Conservation (phyloP, 2,797 vertebrate species). For the Chaetodon trifasciatus region DNA sequence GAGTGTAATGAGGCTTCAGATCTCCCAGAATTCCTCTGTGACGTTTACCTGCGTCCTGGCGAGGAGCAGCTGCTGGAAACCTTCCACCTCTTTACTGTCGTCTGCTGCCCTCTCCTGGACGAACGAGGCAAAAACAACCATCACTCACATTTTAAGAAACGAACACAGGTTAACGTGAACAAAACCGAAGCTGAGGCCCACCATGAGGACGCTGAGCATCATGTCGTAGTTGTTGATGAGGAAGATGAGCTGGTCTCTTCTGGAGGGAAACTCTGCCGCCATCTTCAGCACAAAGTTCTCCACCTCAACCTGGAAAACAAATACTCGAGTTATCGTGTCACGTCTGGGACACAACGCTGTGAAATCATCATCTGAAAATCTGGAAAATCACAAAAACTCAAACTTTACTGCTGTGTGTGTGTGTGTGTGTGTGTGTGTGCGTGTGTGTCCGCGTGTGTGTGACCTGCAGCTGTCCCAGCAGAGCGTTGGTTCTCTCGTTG, state of each 20-base stretch:
- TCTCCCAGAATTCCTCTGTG: slow-evolving; percentile 25
- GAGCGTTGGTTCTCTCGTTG: slow-evolving; percentile 88
- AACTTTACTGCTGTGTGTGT: not conserved
- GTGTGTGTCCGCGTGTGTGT: slow-evolving; percentile 2
- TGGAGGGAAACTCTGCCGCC: slow-evolving; percentile 94
- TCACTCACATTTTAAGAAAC: not conserved
- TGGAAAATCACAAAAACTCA: too few relatives aligned
- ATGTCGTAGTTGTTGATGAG: slow-evolving; percentile 98
- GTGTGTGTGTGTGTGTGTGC: not conserved
- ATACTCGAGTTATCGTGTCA: not conserved
- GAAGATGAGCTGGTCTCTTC: slow-evolving; percentile 95
- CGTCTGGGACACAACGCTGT: too few relatives aligned
- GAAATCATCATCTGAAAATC: too few relatives aligned
- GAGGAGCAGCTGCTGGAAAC: slow-evolving; percentile 93
- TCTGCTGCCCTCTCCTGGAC: slow-evolving; percentile 92
- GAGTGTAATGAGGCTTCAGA: not conserved
- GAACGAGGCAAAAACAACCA: not conserved
- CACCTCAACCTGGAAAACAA: slow-evolving; percentile 88
- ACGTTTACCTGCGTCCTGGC: slow-evolving; percentile 89
- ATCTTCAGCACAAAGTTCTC: slow-evolving; percentile 96
- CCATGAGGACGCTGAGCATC: slow-evolving; percentile 95
- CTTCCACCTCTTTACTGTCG: slow-evolving; percentile 95
- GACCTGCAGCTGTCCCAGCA: slow-evolving; percentile 94
- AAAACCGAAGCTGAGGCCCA: slow-evolving; percentile 52
- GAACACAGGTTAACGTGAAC: too few relatives aligned